These are phyloP conservation scores for Masticophis lateralis DNA, from an alignment of 2,797 vertebrate genomes.

Conservation along the genomic window DNA sequence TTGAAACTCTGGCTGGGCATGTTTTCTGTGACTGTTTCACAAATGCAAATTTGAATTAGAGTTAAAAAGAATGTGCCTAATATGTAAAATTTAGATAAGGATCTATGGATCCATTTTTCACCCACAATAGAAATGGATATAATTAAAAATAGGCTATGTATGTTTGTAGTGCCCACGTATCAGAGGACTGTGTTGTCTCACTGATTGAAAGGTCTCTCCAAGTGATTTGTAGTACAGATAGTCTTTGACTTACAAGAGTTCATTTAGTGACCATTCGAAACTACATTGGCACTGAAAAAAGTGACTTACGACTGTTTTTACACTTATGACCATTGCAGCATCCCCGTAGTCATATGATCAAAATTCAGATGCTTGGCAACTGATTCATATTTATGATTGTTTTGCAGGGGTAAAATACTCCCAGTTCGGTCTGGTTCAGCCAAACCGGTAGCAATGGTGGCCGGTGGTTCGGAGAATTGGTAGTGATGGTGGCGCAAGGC, in stretches of 20 bases:
- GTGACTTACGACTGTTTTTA: not conserved
- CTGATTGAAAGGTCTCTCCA: not conserved
- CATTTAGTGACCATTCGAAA: not conserved
- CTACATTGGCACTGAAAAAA: not conserved
- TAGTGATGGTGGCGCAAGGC: no score
- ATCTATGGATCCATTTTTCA: not conserved
- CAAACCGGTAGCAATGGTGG: no score
- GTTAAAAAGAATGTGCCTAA: not conserved
- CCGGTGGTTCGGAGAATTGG: no score
- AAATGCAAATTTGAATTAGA: not conserved
- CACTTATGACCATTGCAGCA: not conserved
- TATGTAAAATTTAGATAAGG: not conserved
- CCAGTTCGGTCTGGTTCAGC: no score
- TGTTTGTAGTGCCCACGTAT: not conserved
- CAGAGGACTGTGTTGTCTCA: no score
- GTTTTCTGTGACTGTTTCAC: not conserved
- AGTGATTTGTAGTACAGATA: not conserved
- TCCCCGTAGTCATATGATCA: not conserved
- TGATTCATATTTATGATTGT: not conserved
- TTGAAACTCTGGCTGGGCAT: not conserved
- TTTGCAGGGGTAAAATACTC: no score
- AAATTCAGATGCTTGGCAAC: not conserved
- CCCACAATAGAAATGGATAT: not conserved
- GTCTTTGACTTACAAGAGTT: not conserved
- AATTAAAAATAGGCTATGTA: not conserved